These are phyloP conservation scores for Egretta garzetta DNA, from an alignment of 2,113 vertebrate species.

Conservation along the genomic window DNA sequence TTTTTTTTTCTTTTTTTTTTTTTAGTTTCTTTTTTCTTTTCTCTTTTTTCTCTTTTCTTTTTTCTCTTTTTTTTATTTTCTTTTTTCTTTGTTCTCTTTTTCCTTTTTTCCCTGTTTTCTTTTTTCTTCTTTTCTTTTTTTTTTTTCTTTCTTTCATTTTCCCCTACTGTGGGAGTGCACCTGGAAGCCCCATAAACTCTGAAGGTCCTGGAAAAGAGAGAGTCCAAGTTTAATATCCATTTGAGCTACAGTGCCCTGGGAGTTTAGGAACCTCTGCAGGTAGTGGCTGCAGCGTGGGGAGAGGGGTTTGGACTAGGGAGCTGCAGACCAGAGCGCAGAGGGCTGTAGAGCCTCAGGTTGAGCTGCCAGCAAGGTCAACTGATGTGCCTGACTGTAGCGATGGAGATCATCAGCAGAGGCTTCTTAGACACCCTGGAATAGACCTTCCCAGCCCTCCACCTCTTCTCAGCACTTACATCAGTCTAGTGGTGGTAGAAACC, in stretches of 20 bases:
- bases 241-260: background rate
- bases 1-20: too few species aligned
- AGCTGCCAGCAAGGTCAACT: background rate
- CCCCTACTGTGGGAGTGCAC: background rate
- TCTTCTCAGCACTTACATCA: background rate
- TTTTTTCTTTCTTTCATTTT: background rate
- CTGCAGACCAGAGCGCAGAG: background rate
- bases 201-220: background rate
- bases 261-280: background rate
- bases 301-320: background rate
- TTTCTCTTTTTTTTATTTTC: too few species aligned
- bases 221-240: background rate
- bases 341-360: background rate
- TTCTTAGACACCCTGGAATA: background rate
- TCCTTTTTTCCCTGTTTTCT: too few species aligned
- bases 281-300: background rate
- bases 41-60: too few species aligned
- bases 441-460: background rate
- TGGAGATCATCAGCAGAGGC: background rate
- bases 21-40: too few species aligned
- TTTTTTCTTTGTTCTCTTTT: too few species aligned
- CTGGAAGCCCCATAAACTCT: background rate
- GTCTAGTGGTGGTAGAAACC: background rate
- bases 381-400: rapidly evolving
- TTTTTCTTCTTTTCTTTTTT: too few species aligned